Conservation (phyloP, 2,888 invertebrate species). For the Lepidocyrtinus sp. region DNA sequence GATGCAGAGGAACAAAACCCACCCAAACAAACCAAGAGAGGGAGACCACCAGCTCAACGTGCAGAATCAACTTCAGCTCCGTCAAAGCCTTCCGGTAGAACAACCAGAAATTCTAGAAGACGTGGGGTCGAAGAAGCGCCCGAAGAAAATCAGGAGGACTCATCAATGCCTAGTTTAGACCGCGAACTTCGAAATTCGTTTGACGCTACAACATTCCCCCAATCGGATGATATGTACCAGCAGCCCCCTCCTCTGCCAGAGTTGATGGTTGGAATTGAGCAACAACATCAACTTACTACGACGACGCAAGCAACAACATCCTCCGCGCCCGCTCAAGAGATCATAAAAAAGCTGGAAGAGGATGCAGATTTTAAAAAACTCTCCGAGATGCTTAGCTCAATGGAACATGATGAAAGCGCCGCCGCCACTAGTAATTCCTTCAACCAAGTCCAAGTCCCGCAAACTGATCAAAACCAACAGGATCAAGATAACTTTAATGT, state of each 20-base stretch:
- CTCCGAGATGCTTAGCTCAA: slow-evolving; percentile 68
- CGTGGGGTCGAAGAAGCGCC: slow-evolving; percentile 26
- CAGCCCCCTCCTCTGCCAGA: slow-evolving; percentile 38
- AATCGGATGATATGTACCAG: slow-evolving; percentile 22
- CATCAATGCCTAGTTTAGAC: slow-evolving; percentile 42
- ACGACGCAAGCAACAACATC: background rate
- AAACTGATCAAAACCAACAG: slow-evolving; percentile 13
- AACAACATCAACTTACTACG: slow-evolving; percentile 15
- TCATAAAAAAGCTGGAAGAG: slow-evolving; percentile 65
- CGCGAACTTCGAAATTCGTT: slow-evolving; percentile 43
- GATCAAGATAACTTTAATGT: background rate
- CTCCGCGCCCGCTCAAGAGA: slow-evolving; percentile 39
- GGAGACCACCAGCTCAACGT: slow-evolving; percentile 1
- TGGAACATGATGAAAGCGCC: slow-evolving; percentile 63
- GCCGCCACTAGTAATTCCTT: background rate
- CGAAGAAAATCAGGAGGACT: slow-evolving; percentile 32
- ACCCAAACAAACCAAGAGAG: slow-evolving; percentile 41
- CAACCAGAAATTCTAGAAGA: slow-evolving; percentile 60
- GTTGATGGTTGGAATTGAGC: slow-evolving; percentile 42
- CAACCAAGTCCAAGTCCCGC: background rate
- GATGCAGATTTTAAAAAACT: slow-evolving; percentile 69
- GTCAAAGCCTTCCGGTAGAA: slow-evolving; percentile 53
- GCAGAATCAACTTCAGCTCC: slow-evolving; percentile 26
- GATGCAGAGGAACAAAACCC: slow-evolving; percentile 33
- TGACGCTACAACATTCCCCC: slow-evolving; percentile 24